Conservation (phyloP, 2,113 vertebrate species). For the Rana temporaria region DNA sequence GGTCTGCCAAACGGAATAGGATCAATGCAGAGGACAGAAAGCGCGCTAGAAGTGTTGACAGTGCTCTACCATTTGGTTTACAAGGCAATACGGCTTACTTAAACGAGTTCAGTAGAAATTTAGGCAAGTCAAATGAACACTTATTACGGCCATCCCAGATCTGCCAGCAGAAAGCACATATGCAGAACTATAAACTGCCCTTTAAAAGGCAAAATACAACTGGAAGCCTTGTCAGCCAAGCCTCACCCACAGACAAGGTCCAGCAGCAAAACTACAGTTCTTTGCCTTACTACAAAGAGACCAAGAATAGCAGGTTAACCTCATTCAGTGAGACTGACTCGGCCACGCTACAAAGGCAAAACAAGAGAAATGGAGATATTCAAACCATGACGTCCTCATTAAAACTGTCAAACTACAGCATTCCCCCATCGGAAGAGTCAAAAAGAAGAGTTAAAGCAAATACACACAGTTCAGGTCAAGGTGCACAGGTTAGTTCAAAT, state of each 20-base stretch:
- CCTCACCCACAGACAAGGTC: background rate
- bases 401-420: constrained; percentile 63
- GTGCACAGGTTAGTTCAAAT: constrained; percentile 69
- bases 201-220: constrained; percentile 43
- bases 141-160: constrained; percentile 85
- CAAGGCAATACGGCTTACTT: constrained; percentile 69
- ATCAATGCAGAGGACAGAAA: constrained; percentile 89
- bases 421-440: constrained; percentile 60
- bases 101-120: constrained; percentile 71
- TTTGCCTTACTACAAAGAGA: constrained; percentile 60
- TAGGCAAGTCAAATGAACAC: constrained; percentile 83
- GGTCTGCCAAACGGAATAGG: constrained; percentile 83
- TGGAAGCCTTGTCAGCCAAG: background rate
- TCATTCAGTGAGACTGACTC: constrained; percentile 35
- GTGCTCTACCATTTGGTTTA: constrained; percentile 76
- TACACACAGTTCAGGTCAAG: constrained; percentile 62
- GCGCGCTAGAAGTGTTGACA: constrained; percentile 90
- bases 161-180: constrained; percentile 70
- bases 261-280: constrained; percentile 58
- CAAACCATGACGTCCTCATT: constrained; percentile 71
- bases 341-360: constrained; percentile 63
- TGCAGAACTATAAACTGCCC: constrained; percentile 37
- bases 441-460: constrained; percentile 69
- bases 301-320: constrained; percentile 11
- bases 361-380: constrained; percentile 66